These are phyloP conservation scores for Xylocampa areola DNA, from an alignment of 2,888 invertebrate genomes.

Conservation along the genomic window DNA sequence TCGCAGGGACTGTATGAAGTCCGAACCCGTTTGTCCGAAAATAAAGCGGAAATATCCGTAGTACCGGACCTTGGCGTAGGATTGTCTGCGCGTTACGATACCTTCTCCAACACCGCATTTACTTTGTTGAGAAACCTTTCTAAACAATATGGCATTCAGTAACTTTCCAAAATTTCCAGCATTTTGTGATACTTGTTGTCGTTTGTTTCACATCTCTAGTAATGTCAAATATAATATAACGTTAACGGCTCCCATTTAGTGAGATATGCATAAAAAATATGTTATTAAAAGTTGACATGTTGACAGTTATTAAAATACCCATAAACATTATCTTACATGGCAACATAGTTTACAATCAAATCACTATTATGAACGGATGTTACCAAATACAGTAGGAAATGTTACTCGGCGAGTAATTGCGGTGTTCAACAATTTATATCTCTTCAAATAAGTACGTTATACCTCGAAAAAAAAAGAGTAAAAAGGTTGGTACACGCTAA, in stretches of 20 bases:
- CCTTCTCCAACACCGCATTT: background rate
- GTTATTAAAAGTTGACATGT: background rate
- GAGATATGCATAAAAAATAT: too few relatives aligned
- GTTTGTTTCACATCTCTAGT: background rate
- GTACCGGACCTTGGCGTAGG: background rate
- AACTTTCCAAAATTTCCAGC: background rate
- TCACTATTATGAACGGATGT: slow-evolving; percentile 4
- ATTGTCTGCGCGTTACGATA: background rate
- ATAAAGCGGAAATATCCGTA: background rate
- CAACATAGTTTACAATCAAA: background rate
- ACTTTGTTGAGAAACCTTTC: slow-evolving; percentile 5
- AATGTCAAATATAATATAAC: background rate
- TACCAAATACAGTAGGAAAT: slow-evolving; percentile 1
- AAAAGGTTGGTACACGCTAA: slow-evolving; percentile 12
- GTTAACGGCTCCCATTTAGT: background rate
- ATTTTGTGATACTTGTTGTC: background rate
- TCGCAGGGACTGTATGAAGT: slow-evolving; percentile 13
- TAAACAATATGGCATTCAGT: slow-evolving; percentile 2
- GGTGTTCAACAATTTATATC: slow-evolving; percentile 1
- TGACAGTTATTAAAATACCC: slow-evolving; percentile 6
- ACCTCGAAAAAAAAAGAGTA: slow-evolving; percentile 12
- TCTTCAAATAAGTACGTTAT: slow-evolving; percentile 2
- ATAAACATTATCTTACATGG: background rate
- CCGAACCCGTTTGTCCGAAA: slow-evolving; percentile 1
- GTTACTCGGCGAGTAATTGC: slow-evolving; percentile 1